A percentile compares a stretch with the other conserved stretches of the same genome.
Conservation (phyloP, 2,113 vertebrate genomes). For the Percopsis transmontana region DNA sequence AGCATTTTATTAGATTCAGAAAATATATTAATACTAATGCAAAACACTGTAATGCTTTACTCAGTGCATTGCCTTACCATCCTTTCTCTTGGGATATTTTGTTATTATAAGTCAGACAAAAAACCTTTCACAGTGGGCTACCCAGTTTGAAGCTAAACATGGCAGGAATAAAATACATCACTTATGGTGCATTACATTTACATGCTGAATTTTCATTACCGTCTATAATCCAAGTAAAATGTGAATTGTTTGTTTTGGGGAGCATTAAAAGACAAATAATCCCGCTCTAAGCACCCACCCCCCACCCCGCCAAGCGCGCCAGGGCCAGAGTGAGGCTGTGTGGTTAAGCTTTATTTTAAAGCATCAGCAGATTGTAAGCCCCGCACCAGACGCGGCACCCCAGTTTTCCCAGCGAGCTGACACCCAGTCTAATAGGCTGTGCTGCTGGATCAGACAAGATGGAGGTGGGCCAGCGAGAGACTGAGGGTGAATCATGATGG, state of each 20-base stretch:
- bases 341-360: slow-evolving; percentile 33
- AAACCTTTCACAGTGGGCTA: no score
- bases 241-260: slow-evolving; percentile 8
- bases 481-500: slow-evolving; percentile 13
- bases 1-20: slow-evolving; percentile 50
- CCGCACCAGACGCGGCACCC: slow-evolving; percentile 28
- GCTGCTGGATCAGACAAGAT: slow-evolving; percentile 19
- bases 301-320: slow-evolving; percentile 5
- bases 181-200: neutral
- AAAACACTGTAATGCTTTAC: slow-evolving; percentile 25
- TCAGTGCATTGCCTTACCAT: neutral
- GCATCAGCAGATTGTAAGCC: slow-evolving; percentile 41
- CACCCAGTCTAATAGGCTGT: slow-evolving; percentile 11
- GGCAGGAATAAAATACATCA: neutral
- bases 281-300: slow-evolving; percentile 3
- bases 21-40: slow-evolving; percentile 57
- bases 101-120: no score
- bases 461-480: neutral
- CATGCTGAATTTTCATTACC: neutral
- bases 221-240: neutral
- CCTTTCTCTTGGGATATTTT: slow-evolving; percentile 8
- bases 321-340: slow-evolving; percentile 1
- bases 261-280: slow-evolving; percentile 4
- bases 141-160: no score
- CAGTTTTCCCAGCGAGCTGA: slow-evolving; percentile 14